Conservation (phyloP, 2,113 vertebrate species). For the Aspiorhynchus laticeps region DNA sequence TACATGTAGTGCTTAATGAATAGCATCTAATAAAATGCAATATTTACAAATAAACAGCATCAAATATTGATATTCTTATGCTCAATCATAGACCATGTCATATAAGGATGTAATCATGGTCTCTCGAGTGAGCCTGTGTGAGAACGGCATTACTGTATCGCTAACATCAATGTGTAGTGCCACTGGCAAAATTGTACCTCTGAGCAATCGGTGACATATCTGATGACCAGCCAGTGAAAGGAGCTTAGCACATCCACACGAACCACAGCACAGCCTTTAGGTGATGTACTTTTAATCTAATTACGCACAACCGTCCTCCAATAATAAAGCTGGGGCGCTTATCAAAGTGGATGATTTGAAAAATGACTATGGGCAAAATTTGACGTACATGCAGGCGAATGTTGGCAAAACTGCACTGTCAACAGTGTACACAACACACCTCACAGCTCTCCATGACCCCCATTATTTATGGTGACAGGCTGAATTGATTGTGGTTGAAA, state of each 20-base stretch:
- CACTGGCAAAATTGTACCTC: slow-evolving; percentile 19
- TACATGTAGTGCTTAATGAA: neutral
- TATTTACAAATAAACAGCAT: slow-evolving; percentile 3
- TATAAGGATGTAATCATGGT: neutral
- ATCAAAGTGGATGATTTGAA: neutral
- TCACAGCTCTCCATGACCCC: slow-evolving; percentile 70
- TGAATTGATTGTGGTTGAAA: slow-evolving; percentile 83
- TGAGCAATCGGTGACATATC: slow-evolving; percentile 27
- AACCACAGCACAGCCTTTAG: slow-evolving; percentile 23
- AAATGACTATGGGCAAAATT: slow-evolving; percentile 43
- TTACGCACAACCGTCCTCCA: slow-evolving; percentile 40
- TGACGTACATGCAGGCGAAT: slow-evolving; percentile 37
- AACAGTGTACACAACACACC: slow-evolving; percentile 58
- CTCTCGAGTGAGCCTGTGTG: neutral
- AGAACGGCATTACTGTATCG: slow-evolving; percentile 26
- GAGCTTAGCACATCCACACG: slow-evolving; percentile 28
- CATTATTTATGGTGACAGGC: slow-evolving; percentile 76
- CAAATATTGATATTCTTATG: slow-evolving; percentile 4
- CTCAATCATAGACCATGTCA: neutral
- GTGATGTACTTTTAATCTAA: slow-evolving; percentile 45
- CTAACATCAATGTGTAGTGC: slow-evolving; percentile 4
- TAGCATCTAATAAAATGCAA: neutral
- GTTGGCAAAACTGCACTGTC: slow-evolving; percentile 67
- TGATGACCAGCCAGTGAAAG: slow-evolving; percentile 44
- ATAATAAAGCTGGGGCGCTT: slow-evolving; percentile 16